phyloP scores from a whole-genome alignment of 2,888 invertebrate species.

The Oxycera nigricornis region DNA sequence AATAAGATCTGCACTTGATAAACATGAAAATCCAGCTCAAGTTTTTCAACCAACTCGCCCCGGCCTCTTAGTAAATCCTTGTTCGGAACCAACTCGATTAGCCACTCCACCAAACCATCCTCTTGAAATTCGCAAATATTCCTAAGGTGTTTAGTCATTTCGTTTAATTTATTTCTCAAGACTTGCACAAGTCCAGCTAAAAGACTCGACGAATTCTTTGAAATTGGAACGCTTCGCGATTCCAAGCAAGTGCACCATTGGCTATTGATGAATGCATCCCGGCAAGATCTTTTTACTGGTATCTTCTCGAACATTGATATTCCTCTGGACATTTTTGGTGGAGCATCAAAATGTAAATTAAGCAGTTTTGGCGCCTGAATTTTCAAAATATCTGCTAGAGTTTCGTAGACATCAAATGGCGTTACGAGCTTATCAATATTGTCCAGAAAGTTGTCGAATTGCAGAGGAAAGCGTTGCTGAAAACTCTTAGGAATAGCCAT shows the following conservation, averaged over 20 bases:
- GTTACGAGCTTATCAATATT: conserved; percentile 75
- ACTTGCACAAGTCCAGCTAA: background rate
- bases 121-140: background rate
- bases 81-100: background rate
- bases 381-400: conserved; percentile 68
- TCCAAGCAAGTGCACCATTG: background rate
- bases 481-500: conserved; percentile 75
- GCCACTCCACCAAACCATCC: background rate
- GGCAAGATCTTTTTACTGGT: background rate
- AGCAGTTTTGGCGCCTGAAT: conserved; percentile 6
- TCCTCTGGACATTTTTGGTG: background rate
- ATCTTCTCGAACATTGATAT: background rate
- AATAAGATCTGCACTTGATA: conserved; percentile 5
- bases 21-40: background rate
- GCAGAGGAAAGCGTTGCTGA: conserved; percentile 64
- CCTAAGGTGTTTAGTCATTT: background rate
- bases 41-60: too few species aligned
- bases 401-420: conserved; percentile 83
- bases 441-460: conserved; percentile 65
- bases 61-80: background rate
- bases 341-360: background rate
- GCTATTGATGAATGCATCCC: background rate
- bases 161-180: background rate
- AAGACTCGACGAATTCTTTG: background rate
- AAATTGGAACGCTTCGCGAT: background rate